Evolutionary conservation across 2,113 vertebrate genomes (phyloP), one percentile per base, ranked within the genome.

Genomic region (Tragelaphus strepsiceros): DNA sequence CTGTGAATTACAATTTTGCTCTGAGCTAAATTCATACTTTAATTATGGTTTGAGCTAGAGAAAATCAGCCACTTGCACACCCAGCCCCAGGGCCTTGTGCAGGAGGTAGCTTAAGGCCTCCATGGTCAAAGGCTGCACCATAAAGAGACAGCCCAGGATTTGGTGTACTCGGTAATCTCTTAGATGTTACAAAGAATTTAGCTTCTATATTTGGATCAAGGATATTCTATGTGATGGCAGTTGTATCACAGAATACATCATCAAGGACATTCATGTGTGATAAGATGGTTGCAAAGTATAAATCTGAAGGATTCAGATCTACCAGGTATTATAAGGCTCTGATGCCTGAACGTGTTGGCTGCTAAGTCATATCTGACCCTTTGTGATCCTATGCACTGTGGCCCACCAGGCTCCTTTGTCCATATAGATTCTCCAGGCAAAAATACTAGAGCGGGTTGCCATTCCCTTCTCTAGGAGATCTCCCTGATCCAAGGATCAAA

Each of bases 41-140:
- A 74, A 83, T 88, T 87, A 43, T 82, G n/a, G 2, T 22, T 26
- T 89, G 13, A 78, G 6, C 30, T 32, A 39, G 4, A 91, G 30
- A 86, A 82, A 39, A 3, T 54, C 28, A 58, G 9, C 3, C 21
- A 77, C 39, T 71, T 46, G 3, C 39, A 19, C 4, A 78, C 7
- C 1, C 32, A 35, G 7, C 8, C 15, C 2, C 32, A 67, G 15
- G 2, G 1, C 2, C 2, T 39, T 67, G 3, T 35, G 7, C 35
- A 49, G 26, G 26, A 83, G 51, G 3, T n/a, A 94, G 32, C 7
- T 32, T 14, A 5, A 51, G 7, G 32, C 1, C 59, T 87, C 9
- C 35, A n/a, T 3, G 6, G 2, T 7, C 49, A 53, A 22, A 49
- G 28, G 7, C 7, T 9, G 2, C 1, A 24, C 9, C 39, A 6